Conservation (phyloP, 2,888 invertebrate species). For the Diogma glabrata region DNA sequence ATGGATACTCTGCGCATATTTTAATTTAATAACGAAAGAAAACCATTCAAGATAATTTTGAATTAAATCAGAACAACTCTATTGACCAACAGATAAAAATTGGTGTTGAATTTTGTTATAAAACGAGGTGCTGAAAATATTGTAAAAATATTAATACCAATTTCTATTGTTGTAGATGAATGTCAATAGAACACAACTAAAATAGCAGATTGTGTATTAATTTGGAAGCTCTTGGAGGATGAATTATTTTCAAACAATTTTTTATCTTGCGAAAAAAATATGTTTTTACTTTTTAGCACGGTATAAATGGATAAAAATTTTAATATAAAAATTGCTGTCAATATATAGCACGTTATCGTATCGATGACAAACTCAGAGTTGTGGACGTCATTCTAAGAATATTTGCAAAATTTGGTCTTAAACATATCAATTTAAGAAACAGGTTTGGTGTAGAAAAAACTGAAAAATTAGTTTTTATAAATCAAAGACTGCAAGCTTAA, state of each 20-base stretch:
- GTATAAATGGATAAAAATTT: neutral
- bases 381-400: too few species aligned
- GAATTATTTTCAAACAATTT: neutral
- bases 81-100: neutral
- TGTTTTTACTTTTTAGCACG: neutral
- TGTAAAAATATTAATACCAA: neutral
- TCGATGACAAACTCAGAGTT: neutral
- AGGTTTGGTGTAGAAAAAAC: neutral
- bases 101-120: neutral
- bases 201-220: neutral
- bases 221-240: neutral
- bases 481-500: too few species aligned
- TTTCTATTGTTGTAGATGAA: too few species aligned
- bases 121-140: neutral
- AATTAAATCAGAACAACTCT: neutral
- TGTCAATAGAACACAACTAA: neutral
- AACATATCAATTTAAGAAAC: neutral
- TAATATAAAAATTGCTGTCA: neutral
- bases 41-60: neutral
- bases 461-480: neutral
- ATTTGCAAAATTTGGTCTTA: neutral
- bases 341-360: neutral
- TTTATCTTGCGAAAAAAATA: neutral
- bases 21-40: neutral
- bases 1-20: neutral